Conservation (phyloP, 30 jellyfish, hydroid and myxozoan genomes). For the Sanderia malayensis region DNA sequence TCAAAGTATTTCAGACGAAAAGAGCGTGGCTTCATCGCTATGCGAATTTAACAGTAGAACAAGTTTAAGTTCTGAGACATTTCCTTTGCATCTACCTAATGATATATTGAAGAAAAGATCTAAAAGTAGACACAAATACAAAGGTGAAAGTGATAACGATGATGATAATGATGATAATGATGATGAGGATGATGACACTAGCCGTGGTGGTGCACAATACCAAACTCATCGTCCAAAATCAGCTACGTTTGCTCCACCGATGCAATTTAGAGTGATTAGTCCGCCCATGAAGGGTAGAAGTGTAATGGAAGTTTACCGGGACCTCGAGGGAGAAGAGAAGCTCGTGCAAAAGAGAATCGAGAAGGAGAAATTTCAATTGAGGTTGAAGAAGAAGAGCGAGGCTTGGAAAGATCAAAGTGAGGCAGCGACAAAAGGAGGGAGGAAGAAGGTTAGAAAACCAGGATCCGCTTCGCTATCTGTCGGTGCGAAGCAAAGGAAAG, state of each 20-base stretch:
- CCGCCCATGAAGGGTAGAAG: slow-evolving; percentile 65
- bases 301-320: slow-evolving; percentile 42
- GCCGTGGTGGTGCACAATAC: background rate
- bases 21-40: background rate
- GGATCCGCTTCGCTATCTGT: background rate
- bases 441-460: background rate
- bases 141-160: too few relatives aligned
- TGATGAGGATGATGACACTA: background rate
- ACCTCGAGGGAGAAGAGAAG: slow-evolving; percentile 51
- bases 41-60: background rate
- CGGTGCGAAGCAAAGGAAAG: background rate
- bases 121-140: too few relatives aligned
- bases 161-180: background rate
- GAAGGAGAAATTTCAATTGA: slow-evolving; percentile 34
- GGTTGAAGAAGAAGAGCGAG: slow-evolving; percentile 36
- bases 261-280: slow-evolving; percentile 24
- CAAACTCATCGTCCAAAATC: slow-evolving; percentile 6
- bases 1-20: background rate
- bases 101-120: slow-evolving; percentile 21
- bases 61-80: slow-evolving; percentile 6
- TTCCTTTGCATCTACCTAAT: slow-evolving; percentile 46
- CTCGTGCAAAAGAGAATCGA: slow-evolving; percentile 35
- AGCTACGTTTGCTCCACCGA: slow-evolving; percentile 4
- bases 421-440: background rate
- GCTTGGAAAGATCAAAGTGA: slow-evolving; percentile 1